Evolutionary conservation across 2,113 vertebrate species (phyloP).

Genomic region (Synodontis membranacea): DNA sequence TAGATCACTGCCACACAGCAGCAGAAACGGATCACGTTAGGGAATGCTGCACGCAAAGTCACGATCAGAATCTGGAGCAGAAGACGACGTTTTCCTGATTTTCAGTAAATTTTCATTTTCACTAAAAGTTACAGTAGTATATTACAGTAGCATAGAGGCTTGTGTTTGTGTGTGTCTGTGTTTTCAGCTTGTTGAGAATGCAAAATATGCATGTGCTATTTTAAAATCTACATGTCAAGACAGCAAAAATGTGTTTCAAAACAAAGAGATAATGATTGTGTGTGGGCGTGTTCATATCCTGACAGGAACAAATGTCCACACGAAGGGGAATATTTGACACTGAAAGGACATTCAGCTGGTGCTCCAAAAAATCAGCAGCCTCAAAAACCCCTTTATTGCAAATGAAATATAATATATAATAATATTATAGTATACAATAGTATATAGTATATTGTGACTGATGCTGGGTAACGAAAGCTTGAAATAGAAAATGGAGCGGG

Average conservation of each 20-base stretch:
- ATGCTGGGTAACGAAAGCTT: neutral
- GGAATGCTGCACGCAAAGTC: slow-evolving; percentile 84
- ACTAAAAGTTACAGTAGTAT: neutral
- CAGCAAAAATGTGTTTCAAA: slow-evolving; percentile 19
- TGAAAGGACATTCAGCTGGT: neutral
- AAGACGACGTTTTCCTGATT: neutral
- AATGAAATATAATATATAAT: too few species aligned
- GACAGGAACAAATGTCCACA: neutral
- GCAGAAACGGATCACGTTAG: slow-evolving; percentile 92
- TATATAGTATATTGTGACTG: too few species aligned
- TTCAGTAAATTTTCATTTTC: too few species aligned
- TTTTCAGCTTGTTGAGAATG: slow-evolving; percentile 12
- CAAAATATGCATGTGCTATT: neutral
- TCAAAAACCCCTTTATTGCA: too few species aligned
- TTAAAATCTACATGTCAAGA: neutral
- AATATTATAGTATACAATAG: too few species aligned
- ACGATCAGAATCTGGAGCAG: slow-evolving; percentile 85
- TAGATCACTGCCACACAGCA: slow-evolving; percentile 95
- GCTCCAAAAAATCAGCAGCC: neutral
- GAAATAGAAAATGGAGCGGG: neutral
- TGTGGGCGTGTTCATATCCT: neutral
- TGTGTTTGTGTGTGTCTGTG: neutral
- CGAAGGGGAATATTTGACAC: neutral
- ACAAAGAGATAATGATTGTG: neutral
- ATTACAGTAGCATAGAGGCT: neutral